phyloP scores from a whole-genome alignment of 2,888 invertebrate genomes.

The Pandemis heparana region DNA sequence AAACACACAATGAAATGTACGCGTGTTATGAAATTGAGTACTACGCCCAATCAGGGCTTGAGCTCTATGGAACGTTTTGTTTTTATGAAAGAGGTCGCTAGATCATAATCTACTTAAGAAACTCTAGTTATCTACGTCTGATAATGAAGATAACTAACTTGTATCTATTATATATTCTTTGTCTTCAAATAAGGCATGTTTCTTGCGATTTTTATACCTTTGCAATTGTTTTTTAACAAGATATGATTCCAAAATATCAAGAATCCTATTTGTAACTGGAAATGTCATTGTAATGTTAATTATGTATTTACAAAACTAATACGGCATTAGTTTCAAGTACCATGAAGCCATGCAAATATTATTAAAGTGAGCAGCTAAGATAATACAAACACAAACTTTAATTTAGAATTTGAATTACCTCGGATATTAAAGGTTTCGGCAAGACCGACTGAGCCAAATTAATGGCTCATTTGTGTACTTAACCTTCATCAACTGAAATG shows the following conservation, averaged over 20 bases:
- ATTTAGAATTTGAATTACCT: constrained; percentile 20
- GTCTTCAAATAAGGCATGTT: too few relatives aligned
- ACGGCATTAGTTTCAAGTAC: neutral
- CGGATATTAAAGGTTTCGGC: constrained; percentile 16
- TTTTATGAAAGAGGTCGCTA: neutral
- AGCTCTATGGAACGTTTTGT: neutral
- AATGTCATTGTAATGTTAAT: too few relatives aligned
- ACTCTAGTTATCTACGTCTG: too few relatives aligned
- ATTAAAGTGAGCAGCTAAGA: constrained; percentile 2
- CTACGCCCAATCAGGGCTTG: constrained; percentile 4
- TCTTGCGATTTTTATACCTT: too few relatives aligned
- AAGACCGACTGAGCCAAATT: constrained; percentile 20
- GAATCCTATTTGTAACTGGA: too few relatives aligned
- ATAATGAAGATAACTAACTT: too few relatives aligned
- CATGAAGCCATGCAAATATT: neutral
- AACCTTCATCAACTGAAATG: constrained; percentile 46
- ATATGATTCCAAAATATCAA: too few relatives aligned
- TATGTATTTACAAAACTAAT: too few relatives aligned
- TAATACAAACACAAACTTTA: constrained; percentile 7
- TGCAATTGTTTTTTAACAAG: too few relatives aligned
- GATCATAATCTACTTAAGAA: too few relatives aligned
- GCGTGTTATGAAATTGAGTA: constrained; percentile 26
- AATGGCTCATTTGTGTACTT: constrained; percentile 40
- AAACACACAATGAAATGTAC: constrained; percentile 60
- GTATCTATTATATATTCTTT: too few relatives aligned